Percentiles rank a stretch among this genome's conserved stretches.
Conservation (phyloP, 2,888 invertebrate species). For the Unio pictorum region DNA sequence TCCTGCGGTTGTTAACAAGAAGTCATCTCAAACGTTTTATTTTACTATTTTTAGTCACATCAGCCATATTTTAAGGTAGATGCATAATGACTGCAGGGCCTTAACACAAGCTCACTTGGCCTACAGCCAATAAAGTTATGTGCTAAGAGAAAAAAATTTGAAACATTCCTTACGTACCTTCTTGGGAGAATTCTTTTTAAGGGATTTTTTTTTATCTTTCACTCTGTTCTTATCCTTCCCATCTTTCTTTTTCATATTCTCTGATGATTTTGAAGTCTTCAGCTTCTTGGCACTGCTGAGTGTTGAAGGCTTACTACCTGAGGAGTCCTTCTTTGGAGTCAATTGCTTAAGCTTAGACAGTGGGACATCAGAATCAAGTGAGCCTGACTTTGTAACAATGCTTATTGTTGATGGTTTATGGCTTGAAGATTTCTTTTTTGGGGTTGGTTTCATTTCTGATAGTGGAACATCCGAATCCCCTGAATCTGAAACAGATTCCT, state of each 20-base stretch:
- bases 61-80: too few species aligned
- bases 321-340: constrained; percentile 43
- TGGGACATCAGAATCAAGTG: constrained; percentile 50
- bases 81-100: too few species aligned
- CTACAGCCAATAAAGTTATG: too few species aligned
- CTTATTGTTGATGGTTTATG: constrained; percentile 9
- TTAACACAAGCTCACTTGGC: too few species aligned
- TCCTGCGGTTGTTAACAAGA: too few species aligned
- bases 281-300: constrained; percentile 6
- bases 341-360: constrained; percentile 45
- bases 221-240: background rate
- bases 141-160: too few species aligned
- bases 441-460: constrained; percentile 6
- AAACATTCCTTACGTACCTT: too few species aligned
- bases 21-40: too few species aligned
- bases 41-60: too few species aligned
- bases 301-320: constrained; percentile 5
- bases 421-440: constrained; percentile 15
- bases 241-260: constrained; percentile 14
- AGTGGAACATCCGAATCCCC: constrained; percentile 9
- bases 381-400: constrained; percentile 17
- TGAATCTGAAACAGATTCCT: background rate
- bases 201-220: constrained; percentile 7
- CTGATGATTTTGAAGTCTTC: background rate
- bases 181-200: background rate